Conservation (phyloP, 2,797 vertebrate species). For the Lepus oiostolus region DNA sequence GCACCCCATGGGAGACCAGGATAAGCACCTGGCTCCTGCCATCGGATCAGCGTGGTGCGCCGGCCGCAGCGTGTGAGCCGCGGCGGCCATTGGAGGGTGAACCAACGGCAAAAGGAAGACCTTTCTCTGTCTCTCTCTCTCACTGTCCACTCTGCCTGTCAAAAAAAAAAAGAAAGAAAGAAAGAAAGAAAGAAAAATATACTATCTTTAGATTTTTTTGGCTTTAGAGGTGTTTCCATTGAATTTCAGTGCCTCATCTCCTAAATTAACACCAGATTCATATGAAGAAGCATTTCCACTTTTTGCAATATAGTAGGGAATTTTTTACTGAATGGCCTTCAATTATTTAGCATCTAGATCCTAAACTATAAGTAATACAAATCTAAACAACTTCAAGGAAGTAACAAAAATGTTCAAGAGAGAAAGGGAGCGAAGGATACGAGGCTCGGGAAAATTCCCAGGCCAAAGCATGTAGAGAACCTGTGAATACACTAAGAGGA, state of each 20-base stretch:
- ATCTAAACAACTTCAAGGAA: background rate
- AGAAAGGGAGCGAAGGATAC: background rate
- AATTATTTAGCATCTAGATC: background rate
- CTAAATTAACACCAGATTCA: background rate
- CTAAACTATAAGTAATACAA: background rate
- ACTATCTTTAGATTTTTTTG: background rate
- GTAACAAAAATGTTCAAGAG: background rate
- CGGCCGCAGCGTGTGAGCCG: too few species aligned
- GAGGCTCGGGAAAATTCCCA: background rate
- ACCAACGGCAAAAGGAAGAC: too few species aligned
- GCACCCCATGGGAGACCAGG: too few species aligned
- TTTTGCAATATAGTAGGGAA: background rate
- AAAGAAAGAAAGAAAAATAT: too few species aligned
- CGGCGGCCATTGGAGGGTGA: too few species aligned
- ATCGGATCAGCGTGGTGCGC: too few species aligned
- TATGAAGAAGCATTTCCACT: background rate
- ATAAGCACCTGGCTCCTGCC: too few species aligned
- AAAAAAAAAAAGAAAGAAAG: too few species aligned
- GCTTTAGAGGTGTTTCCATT: background rate
- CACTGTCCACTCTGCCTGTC: too few species aligned
- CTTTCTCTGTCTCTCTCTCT: too few species aligned
- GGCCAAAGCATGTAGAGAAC: background rate
- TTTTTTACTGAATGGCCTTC: background rate
- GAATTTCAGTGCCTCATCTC: background rate
- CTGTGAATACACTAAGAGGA: background rate